Percentiles rank a stretch among this genome's conserved stretches.
Evolutionary conservation across 2,888 invertebrate genomes (phyloP).

Genomic region (Acanthosepion pharaonis): DNA sequence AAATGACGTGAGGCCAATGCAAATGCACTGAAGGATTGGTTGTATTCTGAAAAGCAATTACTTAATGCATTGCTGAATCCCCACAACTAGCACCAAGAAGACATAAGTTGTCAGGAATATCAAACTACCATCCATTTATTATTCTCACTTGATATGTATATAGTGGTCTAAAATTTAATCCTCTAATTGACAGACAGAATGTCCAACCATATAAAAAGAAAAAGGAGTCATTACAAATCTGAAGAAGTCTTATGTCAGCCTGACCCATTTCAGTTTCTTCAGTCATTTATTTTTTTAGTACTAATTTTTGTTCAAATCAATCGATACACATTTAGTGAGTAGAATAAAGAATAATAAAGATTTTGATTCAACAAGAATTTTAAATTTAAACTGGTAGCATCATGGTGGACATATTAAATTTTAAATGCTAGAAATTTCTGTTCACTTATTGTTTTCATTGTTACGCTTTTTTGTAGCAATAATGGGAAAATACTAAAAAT

Average conservation of each 20-base stretch:
- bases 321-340: background rate
- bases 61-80: constrained; percentile 6
- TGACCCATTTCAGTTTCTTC: background rate
- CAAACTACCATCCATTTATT: background rate
- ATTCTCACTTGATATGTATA: background rate
- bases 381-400: background rate
- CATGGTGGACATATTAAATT: background rate
- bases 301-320: background rate
- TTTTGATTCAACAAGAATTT: background rate
- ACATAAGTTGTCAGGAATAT: background rate
- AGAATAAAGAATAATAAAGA: background rate
- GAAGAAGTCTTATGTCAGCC: background rate
- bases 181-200: background rate
- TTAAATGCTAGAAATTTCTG: background rate
- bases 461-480: background rate
- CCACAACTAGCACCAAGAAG: background rate
- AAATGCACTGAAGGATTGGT: background rate
- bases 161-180: background rate
- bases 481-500: background rate
- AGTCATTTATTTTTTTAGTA: background rate
- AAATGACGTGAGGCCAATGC: background rate
- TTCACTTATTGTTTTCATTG: background rate
- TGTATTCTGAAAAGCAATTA: background rate
- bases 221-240: background rate
- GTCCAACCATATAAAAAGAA: background rate